Percentiles rank a stretch among this genome's conserved stretches.
These are phyloP conservation scores for Pyrgus malvae DNA, from an alignment of 2,888 invertebrate genomes.

Conservation along the genomic window DNA sequence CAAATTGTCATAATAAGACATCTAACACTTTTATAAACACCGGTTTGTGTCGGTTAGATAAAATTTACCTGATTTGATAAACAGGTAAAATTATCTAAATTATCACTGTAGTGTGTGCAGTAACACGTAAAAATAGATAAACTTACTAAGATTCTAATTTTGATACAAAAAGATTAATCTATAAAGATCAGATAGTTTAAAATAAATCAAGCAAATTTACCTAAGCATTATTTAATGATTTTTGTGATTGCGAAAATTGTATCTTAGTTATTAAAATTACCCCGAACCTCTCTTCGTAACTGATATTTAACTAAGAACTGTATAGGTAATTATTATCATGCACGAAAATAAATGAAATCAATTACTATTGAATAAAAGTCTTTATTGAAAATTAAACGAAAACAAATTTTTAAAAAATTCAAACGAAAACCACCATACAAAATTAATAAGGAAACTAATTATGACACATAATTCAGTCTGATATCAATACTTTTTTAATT, in stretches of 20 bases:
- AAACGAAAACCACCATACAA: neutral
- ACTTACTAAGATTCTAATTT: neutral
- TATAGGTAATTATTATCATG: neutral
- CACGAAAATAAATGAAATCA: neutral
- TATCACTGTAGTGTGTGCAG: no score
- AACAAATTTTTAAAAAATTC: neutral
- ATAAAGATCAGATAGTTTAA: conserved; percentile 9
- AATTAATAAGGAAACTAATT: neutral
- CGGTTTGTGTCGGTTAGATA: no score
- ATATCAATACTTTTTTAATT: neutral
- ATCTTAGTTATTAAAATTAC: no score
- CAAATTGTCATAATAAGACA: no score
- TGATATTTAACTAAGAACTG: neutral
- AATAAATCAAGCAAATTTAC: conserved; percentile 14
- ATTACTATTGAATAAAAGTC: neutral
- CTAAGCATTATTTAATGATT: conserved; percentile 6
- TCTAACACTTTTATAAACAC: no score
- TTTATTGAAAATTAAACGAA: neutral
- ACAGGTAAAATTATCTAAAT: no score
- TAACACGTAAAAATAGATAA: neutral
- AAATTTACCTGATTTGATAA: no score
- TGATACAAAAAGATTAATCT: conserved; percentile 12
- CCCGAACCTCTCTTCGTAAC: neutral
- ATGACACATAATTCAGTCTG: neutral
- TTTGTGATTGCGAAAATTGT: conserved; percentile 3